Percentiles rank a stretch among this genome's conserved stretches.
These are phyloP conservation scores for Schizothorax lantsangensis DNA, from an alignment of 2,797 vertebrate species.

Conservation along the genomic window DNA sequence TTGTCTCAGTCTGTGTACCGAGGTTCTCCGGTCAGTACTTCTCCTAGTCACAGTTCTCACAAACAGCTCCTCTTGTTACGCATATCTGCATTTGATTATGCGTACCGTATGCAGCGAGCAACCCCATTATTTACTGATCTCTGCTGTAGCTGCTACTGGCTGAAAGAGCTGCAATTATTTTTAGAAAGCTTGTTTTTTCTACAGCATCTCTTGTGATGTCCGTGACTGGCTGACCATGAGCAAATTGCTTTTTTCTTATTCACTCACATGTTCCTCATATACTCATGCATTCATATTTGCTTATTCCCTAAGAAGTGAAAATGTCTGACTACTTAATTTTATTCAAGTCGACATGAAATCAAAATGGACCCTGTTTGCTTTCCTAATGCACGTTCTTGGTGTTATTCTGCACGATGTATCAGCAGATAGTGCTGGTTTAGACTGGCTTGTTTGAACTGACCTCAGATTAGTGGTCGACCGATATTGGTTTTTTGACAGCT, in stretches of 20 bases:
- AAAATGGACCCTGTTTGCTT: not conserved
- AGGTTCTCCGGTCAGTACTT: conserved; percentile 97
- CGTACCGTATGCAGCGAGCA: not conserved
- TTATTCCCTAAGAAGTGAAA: not conserved
- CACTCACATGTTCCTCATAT: conserved; percentile 4
- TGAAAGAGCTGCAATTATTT: not conserved
- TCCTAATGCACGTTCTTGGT: conserved; percentile 5
- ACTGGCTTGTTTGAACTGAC: conserved; percentile 58
- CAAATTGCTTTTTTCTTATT: conserved; percentile 1
- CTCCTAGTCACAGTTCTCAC: conserved; percentile 38
- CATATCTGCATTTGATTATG: conserved; percentile 37
- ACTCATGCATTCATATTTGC: not conserved
- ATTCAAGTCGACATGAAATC: not conserved
- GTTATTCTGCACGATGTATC: conserved; percentile 3
- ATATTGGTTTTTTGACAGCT: too few species aligned
- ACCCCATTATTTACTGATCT: not conserved
- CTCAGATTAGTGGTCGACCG: too few species aligned
- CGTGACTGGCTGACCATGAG: conserved; percentile 12
- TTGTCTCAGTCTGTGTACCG: conserved; percentile 90
- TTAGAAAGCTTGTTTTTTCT: conserved; percentile 8
- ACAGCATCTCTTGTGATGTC: conserved; percentile 23
- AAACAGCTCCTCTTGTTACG: conserved; percentile 34
- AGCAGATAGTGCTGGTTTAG: conserved; percentile 60
- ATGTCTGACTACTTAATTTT: not conserved
- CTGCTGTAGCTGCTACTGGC: conserved; percentile 12